Conservation (phyloP, 92 coral and sea anemone species). For the Heliopora coerulea region DNA sequence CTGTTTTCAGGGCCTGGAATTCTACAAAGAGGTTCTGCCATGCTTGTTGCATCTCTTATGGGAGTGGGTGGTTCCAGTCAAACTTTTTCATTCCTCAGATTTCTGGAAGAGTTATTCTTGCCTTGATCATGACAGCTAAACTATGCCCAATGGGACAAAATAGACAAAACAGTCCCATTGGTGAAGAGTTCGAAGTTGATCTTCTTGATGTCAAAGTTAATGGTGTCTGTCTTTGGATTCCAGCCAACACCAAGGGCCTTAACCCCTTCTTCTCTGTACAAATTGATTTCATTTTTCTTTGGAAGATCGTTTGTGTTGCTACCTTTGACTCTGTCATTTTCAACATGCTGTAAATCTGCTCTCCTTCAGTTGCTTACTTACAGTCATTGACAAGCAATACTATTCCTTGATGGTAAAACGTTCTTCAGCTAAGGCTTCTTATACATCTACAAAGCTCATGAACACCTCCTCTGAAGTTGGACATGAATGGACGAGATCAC, state of each 20-base stretch:
- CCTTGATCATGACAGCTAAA: conserved; percentile 36
- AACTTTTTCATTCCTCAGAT: conserved; percentile 39
- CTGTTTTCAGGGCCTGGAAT: background rate
- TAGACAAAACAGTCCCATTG: conserved; percentile 35
- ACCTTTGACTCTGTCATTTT: background rate
- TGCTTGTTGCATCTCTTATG: conserved; percentile 12
- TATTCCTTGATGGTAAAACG: conserved; percentile 45
- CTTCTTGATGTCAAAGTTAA: conserved; percentile 29
- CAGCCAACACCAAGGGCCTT: conserved; percentile 35
- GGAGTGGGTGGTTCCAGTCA: conserved; percentile 55
- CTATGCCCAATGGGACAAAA: too few relatives aligned
- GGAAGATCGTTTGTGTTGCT: background rate
- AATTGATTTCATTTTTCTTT: conserved; percentile 3
- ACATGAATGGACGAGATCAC: conserved; percentile 23
- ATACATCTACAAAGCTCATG: conserved; percentile 2
- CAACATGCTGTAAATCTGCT: background rate
- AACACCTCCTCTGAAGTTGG: background rate
- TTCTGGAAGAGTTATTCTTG: conserved; percentile 41
- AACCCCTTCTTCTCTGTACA: conserved; percentile 40
- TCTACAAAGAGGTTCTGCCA: conserved; percentile 28
- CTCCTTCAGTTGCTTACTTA: background rate
- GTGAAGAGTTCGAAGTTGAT: conserved; percentile 10
- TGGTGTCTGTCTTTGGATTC: conserved; percentile 37
- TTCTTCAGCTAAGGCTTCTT: conserved; percentile 31
- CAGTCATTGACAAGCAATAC: background rate